Evolutionary conservation across 2,888 invertebrate genomes (phyloP).

Genomic region (Linyphia triangularis): DNA sequence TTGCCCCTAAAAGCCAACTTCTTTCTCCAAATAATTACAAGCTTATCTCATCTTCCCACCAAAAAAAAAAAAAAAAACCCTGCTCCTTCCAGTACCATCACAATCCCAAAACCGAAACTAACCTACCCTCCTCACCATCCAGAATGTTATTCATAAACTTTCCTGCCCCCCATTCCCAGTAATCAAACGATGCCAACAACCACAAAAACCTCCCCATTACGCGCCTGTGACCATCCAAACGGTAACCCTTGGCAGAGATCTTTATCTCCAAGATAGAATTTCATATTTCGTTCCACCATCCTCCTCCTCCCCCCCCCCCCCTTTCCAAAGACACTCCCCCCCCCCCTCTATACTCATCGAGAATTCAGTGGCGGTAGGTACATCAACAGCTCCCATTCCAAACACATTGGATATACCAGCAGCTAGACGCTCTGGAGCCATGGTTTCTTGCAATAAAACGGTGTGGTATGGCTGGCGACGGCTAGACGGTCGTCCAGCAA

Average conservation of each 20-base stretch:
- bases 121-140: too few species aligned
- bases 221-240: conserved; percentile 52
- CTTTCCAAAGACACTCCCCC: neutral
- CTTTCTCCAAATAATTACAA: too few species aligned
- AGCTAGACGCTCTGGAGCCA: conserved; percentile 51
- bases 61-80: too few species aligned
- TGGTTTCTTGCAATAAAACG: conserved; percentile 48
- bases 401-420: conserved; percentile 49
- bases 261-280: conserved; percentile 66
- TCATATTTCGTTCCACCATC: conserved; percentile 51
- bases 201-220: conserved; percentile 34
- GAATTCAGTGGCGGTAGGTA: conserved; percentile 62
- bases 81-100: too few species aligned
- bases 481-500: conserved; percentile 31
- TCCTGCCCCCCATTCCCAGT: neutral
- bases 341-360: conserved; percentile 20
- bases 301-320: neutral
- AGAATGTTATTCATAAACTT: conserved; percentile 30
- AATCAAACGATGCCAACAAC: conserved; percentile 2
- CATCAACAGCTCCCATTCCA: conserved; percentile 69
- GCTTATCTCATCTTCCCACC: too few species aligned
- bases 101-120: too few species aligned
- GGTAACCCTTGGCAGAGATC: conserved; percentile 51
- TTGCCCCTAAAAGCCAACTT: too few species aligned
- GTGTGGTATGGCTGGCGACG: conserved; percentile 63